Evolutionary conservation across 2,888 invertebrate species (phyloP), one percentile per base, ranked within the genome.

Genomic region (Sisyra terminalis): DNA sequence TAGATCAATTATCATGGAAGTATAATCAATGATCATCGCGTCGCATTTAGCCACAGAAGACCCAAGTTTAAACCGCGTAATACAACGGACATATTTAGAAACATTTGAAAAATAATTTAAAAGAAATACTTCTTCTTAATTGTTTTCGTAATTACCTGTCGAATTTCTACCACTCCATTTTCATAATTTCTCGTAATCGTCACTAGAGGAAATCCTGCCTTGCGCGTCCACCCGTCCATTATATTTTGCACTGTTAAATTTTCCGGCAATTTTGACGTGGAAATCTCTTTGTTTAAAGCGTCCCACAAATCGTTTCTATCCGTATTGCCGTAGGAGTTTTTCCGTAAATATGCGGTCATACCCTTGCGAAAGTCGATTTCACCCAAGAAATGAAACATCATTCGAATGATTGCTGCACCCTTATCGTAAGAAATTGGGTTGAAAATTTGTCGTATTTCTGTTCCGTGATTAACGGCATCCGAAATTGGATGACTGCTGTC

Each of bases 351-450:
- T 46, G 67, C 65, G 18, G 61, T 64, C 2, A 75, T 56, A 4
- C 72, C 72, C 9, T 57, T 53, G 41, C 65, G 65, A 55, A 76
- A 75, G 1, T 67, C 66, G 16, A 62, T 61, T 50, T 75, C 73
- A 1, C 81, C 81, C 9, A 83, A 64, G 52, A 78, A 74, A 47
- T 75, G 69, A 49, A 72, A 68, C 63, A 84, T 70, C 83, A 84
- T 84, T 47, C 78, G 64, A 45, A 84, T 69, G 2, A 85, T 60
- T 5, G 78, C 72, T 1, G 81, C 75, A 31, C 82, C 75, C 64
- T 83, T 83, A 16, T 70, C 68, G 55, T 83, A 83, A n/a, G 79
- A 75, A 42, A 82, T 78, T 6, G 66, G 63, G 57, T 83, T 79
- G 53, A 83, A 83, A 37, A 78, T 72, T 53, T 78, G 73, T 29